These are phyloP conservation scores for Syritta pipiens DNA, from an alignment of 2,888 invertebrate genomes.

Conservation along the genomic window DNA sequence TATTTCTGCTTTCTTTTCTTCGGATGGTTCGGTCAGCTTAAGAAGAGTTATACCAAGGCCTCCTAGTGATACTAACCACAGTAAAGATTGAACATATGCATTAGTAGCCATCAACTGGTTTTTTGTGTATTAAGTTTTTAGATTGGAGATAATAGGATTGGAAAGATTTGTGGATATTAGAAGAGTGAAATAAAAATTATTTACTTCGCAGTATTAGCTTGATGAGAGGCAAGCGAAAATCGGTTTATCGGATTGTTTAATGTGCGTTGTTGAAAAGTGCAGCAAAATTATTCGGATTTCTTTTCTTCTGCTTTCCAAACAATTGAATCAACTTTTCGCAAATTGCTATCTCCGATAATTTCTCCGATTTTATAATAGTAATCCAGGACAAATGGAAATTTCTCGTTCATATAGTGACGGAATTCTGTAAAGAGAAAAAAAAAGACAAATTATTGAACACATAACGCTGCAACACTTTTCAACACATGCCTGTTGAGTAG, in stretches of 20 bases:
- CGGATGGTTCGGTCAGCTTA: conserved; percentile 81
- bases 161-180: conserved; percentile 47
- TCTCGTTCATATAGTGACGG: conserved; percentile 84
- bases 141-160: conserved; percentile 42
- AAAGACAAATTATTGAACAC: not conserved
- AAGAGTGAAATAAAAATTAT: conserved; percentile 50
- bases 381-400: conserved; percentile 84
- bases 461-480: too few relatives aligned
- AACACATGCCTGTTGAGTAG: too few relatives aligned
- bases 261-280: not conserved
- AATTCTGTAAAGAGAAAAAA: conserved; percentile 82
- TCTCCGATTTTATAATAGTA: conserved; percentile 87
- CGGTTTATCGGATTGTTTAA: not conserved
- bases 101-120: conserved; percentile 74
- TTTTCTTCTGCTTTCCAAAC: conserved; percentile 80
- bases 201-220: conserved; percentile 40
- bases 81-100: conserved; percentile 79
- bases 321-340: conserved; percentile 81
- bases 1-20: conserved; percentile 76
- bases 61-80: conserved; percentile 83
- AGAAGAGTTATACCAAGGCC: conserved; percentile 83
- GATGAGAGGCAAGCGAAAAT: not conserved
- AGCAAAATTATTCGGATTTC: conserved; percentile 72
- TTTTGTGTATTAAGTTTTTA: conserved; percentile 21
- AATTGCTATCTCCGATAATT: conserved; percentile 80